Evolutionary conservation across 2,888 invertebrate species (phyloP).

Genomic region (Parochlus steinenii): DNA sequence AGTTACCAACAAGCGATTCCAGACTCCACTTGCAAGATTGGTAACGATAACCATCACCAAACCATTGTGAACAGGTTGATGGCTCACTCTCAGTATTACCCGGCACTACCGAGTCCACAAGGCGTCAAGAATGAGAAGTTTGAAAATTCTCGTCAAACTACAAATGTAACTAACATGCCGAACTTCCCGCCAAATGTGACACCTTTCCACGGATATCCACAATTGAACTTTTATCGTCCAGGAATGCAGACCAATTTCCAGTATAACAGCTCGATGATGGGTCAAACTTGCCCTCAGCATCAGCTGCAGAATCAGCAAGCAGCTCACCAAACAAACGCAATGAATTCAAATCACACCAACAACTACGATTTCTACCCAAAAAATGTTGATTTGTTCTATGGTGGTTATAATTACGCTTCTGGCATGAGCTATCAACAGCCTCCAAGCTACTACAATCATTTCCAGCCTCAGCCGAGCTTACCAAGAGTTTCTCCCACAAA

Average conservation of each 20-base stretch:
- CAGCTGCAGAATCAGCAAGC: background rate
- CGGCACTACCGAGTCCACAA: too few species aligned
- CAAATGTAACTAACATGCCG: background rate
- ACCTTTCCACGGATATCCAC: background rate
- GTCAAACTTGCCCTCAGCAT: too few species aligned
- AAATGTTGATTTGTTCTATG: background rate
- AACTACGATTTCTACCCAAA: conserved; percentile 2
- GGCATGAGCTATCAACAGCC: background rate
- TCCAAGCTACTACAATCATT: conserved; percentile 2
- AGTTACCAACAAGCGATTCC: too few species aligned
- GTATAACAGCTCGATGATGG: too few species aligned
- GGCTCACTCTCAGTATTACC: conserved; percentile 14
- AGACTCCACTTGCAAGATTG: too few species aligned
- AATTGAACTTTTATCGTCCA: conserved; percentile 1
- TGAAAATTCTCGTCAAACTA: too few species aligned
- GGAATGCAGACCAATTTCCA: too few species aligned
- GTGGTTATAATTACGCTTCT: background rate
- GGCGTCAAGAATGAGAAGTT: too few species aligned
- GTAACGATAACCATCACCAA: conserved; percentile 14
- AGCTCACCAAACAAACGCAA: too few species aligned
- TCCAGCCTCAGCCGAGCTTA: background rate
- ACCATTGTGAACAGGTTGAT: conserved; percentile 15
- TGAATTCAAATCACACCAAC: too few species aligned
- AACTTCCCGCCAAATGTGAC: background rate
- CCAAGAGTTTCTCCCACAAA: too few species aligned